Conservation (phyloP, 2,888 invertebrate species). For the Callimorpha dominula region DNA sequence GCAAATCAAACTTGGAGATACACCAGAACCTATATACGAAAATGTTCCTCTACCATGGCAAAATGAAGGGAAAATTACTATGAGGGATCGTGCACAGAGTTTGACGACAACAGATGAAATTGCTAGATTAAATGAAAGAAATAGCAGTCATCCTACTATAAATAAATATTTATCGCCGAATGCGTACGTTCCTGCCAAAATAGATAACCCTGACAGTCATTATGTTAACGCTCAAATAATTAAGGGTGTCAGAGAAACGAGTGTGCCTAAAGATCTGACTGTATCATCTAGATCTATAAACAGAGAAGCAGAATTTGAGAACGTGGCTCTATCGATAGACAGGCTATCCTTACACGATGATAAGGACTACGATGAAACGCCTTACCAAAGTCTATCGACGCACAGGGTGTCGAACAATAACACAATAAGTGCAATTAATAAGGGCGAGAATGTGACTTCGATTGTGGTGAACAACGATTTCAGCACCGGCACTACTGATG, state of each 20-base stretch:
- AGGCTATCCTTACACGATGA: constrained; percentile 72
- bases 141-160: constrained; percentile 72
- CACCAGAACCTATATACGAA: constrained; percentile 93
- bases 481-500: constrained; percentile 58
- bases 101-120: constrained; percentile 91
- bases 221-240: constrained; percentile 83
- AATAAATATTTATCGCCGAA: constrained; percentile 63
- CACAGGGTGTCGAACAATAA: constrained; percentile 74
- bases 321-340: constrained; percentile 67
- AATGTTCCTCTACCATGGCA: constrained; percentile 92
- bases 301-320: constrained; percentile 68
- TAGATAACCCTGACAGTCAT: constrained; percentile 68
- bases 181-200: constrained; percentile 56
- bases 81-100: constrained; percentile 88
- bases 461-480: constrained; percentile 68
- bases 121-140: constrained; percentile 77
- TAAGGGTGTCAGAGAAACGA: constrained; percentile 76
- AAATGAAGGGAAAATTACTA: constrained; percentile 65
- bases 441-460: constrained; percentile 76
- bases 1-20: constrained; percentile 69
- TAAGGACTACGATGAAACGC: constrained; percentile 76
- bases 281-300: constrained; percentile 63
- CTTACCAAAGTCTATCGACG: constrained; percentile 80
- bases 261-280: constrained; percentile 72
- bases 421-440: constrained; percentile 58